Conservation (phyloP, 1,140 invertebrate species). For the Protaetia brevitarsis region DNA sequence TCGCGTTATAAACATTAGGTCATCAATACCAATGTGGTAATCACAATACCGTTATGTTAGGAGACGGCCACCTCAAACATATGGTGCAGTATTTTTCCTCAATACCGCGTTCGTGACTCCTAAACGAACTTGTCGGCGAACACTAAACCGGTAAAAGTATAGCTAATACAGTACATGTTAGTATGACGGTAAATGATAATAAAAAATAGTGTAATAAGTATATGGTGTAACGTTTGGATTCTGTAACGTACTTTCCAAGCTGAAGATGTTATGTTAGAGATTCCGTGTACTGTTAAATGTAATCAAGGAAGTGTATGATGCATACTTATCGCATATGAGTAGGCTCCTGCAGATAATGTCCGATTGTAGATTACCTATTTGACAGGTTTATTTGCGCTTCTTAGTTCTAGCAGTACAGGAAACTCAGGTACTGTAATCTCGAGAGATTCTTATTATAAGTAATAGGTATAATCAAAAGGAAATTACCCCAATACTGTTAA, state of each 20-base stretch:
- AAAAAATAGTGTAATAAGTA: neutral
- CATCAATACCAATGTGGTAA: slow-evolving; percentile 1
- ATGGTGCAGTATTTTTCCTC: neutral
- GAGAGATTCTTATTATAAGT: too few species aligned
- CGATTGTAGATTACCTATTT: too few species aligned
- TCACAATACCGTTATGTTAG: slow-evolving; percentile 3
- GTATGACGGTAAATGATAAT: neutral
- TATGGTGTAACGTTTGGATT: neutral
- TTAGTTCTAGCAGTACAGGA: too few species aligned
- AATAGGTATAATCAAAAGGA: too few species aligned
- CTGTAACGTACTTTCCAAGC: neutral
- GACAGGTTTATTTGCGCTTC: too few species aligned
- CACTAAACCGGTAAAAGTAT: slow-evolving; percentile 1
- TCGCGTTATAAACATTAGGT: slow-evolving; percentile 1
- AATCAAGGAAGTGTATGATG: slow-evolving; percentile 7
- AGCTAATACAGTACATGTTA: neutral
- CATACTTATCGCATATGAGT: too few species aligned
- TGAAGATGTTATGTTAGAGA: slow-evolving; percentile 11
- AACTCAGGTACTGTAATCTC: too few species aligned
- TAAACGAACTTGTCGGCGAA: neutral
- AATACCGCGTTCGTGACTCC: slow-evolving; percentile 1
- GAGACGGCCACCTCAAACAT: slow-evolving; percentile 12
- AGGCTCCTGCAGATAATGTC: too few species aligned
- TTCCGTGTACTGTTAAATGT: slow-evolving; percentile 4
- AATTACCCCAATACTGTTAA: too few species aligned